Evolutionary conservation across 1,140 invertebrate species (phyloP).

Genomic region (Drosophila lini): DNA sequence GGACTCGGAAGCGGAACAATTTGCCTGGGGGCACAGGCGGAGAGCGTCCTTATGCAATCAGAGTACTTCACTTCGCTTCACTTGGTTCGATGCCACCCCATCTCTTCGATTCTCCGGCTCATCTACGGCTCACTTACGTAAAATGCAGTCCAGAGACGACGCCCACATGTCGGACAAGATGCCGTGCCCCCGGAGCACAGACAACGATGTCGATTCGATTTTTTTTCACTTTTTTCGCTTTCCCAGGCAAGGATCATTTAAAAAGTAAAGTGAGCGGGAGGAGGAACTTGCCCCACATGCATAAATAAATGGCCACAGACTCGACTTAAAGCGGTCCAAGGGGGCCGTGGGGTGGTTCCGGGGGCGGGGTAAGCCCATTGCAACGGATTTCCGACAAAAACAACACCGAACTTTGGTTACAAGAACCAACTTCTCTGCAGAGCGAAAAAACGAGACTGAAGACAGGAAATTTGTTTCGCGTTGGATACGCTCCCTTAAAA

Average conservation of each 20-base stretch:
- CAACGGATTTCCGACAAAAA: conserved; percentile 51
- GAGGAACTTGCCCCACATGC: conserved; percentile 51
- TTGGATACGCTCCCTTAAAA: conserved; percentile 32
- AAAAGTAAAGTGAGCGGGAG: conserved; percentile 30
- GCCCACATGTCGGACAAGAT: conserved; percentile 42
- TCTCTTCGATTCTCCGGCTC: conserved; percentile 7
- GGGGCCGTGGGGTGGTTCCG: not conserved
- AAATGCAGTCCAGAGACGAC: conserved; percentile 39
- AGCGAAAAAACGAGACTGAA: conserved; percentile 22
- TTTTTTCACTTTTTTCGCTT: conserved; percentile 13
- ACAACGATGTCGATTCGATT: conserved; percentile 32
- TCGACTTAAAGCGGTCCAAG: conserved; percentile 49
- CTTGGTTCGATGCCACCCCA: conserved; percentile 22
- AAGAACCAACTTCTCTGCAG: conserved; percentile 25
- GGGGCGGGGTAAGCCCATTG: conserved; percentile 31
- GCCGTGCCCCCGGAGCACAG: conserved; percentile 10
- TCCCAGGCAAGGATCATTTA: conserved; percentile 39
- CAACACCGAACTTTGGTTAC: conserved; percentile 33
- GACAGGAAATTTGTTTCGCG: conserved; percentile 59
- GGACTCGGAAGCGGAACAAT: conserved; percentile 30
- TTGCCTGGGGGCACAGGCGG: conserved; percentile 23
- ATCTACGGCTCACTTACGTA: conserved; percentile 43
- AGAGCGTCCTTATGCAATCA: conserved; percentile 53
- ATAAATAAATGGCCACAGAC: conserved; percentile 62
- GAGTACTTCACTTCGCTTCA: conserved; percentile 47